These are phyloP conservation scores for Eristalis tenax DNA, from an alignment of 2,888 invertebrate genomes.

Conservation along the genomic window DNA sequence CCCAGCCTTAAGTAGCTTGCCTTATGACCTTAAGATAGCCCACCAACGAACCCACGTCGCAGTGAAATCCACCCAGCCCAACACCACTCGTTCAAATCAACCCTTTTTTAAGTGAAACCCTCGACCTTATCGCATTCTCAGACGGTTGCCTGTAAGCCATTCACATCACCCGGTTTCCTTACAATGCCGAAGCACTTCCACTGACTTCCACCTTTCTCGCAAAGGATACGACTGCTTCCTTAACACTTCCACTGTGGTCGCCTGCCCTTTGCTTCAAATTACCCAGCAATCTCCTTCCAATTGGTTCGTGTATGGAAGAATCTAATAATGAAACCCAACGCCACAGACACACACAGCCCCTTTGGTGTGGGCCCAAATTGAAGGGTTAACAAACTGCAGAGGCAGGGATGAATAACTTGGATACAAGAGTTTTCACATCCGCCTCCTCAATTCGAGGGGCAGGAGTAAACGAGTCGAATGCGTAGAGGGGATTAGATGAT, in stretches of 20 bases:
- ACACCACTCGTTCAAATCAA: background rate
- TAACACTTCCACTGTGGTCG: conserved; percentile 26
- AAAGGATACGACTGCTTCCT: background rate
- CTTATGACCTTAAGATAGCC: background rate
- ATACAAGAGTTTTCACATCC: background rate
- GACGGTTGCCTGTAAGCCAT: background rate
- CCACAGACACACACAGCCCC: background rate
- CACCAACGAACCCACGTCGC: background rate
- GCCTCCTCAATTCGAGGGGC: background rate
- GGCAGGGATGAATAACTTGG: background rate
- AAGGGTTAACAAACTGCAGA: background rate
- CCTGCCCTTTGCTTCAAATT: conserved; percentile 21
- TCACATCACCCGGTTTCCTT: background rate
- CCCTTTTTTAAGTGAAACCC: background rate
- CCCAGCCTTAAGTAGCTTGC: background rate
- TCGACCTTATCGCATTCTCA: background rate
- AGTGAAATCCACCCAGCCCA: background rate
- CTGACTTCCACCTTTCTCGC: background rate
- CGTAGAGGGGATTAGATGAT: conserved; percentile 62
- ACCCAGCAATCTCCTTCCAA: conserved; percentile 10
- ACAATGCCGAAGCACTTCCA: background rate
- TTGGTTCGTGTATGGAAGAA: background rate
- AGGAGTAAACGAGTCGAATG: conserved; percentile 48
- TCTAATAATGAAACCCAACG: background rate
- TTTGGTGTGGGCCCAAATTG: background rate